Evolutionary conservation across 2,797 vertebrate genomes (phyloP).

Genomic region (Synanceia verrucosa): DNA sequence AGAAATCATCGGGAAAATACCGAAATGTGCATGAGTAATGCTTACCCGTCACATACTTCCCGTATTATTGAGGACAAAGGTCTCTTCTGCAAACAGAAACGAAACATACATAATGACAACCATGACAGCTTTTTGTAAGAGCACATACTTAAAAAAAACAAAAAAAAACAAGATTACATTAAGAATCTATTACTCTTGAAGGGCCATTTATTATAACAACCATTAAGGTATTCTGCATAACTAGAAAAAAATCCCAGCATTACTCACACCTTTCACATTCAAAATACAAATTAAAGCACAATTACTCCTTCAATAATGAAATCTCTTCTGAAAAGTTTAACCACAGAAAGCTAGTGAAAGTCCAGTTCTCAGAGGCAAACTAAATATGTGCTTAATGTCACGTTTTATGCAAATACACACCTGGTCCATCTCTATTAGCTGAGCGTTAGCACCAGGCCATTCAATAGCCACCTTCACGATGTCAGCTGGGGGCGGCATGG

Average conservation of each 20-base stretch:
- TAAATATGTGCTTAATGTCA: neutral
- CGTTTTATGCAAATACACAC: conserved; percentile 55
- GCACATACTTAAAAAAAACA: neutral
- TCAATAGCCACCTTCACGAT: conserved; percentile 99
- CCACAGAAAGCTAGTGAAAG: neutral
- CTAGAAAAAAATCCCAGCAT: neutral
- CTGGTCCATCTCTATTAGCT: conserved; percentile 98
- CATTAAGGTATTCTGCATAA: neutral
- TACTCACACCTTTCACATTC: conserved; percentile 4
- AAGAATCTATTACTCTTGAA: neutral
- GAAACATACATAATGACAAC: neutral
- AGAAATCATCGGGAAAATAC: neutral
- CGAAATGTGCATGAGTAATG: neutral
- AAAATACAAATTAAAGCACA: neutral
- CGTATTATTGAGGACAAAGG: conserved; percentile 95
- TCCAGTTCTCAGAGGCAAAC: neutral
- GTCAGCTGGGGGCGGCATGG: conserved; percentile 91
- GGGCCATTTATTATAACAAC: neutral
- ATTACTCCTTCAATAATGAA: neutral
- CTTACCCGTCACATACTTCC: conserved; percentile 98
- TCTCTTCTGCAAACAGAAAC: conserved; percentile 88
- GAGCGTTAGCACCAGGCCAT: conserved; percentile 97
- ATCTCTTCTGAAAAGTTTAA: neutral
- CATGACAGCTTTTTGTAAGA: neutral
- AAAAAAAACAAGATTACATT: neutral